Evolutionary conservation across 2,113 vertebrate genomes (phyloP).

Genomic region (Thunnus maccoyii): DNA sequence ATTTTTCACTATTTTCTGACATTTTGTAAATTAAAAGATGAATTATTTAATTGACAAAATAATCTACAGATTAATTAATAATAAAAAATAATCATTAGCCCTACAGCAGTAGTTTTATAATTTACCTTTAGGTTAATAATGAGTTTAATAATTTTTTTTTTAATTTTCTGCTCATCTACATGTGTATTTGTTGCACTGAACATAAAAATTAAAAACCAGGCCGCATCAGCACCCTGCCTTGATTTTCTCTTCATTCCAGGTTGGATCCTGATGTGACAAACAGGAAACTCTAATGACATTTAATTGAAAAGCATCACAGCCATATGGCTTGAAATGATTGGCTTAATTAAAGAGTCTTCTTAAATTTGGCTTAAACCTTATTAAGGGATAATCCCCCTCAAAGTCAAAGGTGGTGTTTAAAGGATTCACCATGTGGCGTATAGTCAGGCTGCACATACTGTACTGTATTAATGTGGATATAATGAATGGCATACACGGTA

Average conservation of each 20-base stretch:
- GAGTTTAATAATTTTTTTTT: too few species aligned
- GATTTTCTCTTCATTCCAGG: neutral
- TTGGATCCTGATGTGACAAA: constrained; percentile 25
- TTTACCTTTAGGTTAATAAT: too few species aligned
- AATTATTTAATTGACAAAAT: too few species aligned
- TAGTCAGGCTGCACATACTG: neutral
- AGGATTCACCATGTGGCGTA: constrained; percentile 43
- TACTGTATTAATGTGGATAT: neutral
- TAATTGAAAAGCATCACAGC: constrained; percentile 69
- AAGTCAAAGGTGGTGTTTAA: constrained; percentile 64
- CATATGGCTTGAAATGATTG: constrained; percentile 59
- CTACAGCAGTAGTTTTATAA: too few species aligned
- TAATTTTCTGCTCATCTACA: too few species aligned
- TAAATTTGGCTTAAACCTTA: constrained; percentile 67
- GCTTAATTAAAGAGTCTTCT: constrained; percentile 65
- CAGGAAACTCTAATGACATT: constrained; percentile 43
- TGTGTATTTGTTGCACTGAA: neutral
- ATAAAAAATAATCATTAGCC: too few species aligned
- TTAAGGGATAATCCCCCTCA: constrained; percentile 71
- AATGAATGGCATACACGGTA: constrained; percentile 1
- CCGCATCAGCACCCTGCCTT: neutral
- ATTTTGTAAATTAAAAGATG: too few species aligned
- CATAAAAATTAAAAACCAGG: neutral
- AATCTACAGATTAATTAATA: too few species aligned
- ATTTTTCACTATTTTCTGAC: too few species aligned